These are phyloP conservation scores for Hesperia comma DNA, from an alignment of 2,888 invertebrate species.

Conservation along the genomic window DNA sequence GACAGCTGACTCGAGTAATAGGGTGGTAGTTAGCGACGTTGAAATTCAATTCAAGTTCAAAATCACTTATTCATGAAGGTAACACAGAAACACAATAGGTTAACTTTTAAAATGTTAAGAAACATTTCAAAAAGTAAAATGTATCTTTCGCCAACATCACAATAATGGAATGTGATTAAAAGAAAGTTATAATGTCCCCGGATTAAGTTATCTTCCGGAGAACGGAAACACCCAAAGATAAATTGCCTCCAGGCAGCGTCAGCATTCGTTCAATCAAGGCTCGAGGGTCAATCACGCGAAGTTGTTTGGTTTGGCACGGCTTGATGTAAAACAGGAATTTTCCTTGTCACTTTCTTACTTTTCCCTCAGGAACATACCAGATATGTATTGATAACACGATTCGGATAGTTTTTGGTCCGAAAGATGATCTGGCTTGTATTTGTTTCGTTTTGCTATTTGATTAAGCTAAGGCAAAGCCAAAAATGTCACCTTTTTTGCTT, in stretches of 20 bases:
- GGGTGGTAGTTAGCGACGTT: too few relatives aligned
- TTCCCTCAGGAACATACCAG: neutral
- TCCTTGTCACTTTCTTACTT: neutral
- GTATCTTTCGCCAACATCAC: too few relatives aligned
- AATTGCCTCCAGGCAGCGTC: conserved; percentile 1
- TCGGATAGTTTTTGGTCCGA: neutral
- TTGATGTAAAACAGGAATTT: neutral
- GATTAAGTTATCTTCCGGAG: neutral
- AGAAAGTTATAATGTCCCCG: neutral
- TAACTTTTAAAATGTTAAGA: too few relatives aligned
- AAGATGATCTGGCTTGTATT: too few relatives aligned
- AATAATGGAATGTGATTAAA: neutral
- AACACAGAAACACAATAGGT: too few relatives aligned
- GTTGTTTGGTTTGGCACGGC: conserved; percentile 1
- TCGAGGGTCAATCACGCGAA: neutral
- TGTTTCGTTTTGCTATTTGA: neutral
- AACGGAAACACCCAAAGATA: neutral
- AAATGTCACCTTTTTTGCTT: too few relatives aligned
- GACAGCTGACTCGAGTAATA: too few relatives aligned
- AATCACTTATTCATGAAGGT: too few relatives aligned
- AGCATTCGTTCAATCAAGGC: conserved; percentile 6
- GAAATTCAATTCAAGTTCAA: too few relatives aligned
- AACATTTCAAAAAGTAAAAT: too few relatives aligned
- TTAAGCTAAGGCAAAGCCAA: neutral
- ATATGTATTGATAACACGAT: conserved; percentile 9